These are phyloP conservation scores for Mus musculus DNA, from an alignment of 2,113 vertebrate species.

Conservation along the genomic window DNA sequence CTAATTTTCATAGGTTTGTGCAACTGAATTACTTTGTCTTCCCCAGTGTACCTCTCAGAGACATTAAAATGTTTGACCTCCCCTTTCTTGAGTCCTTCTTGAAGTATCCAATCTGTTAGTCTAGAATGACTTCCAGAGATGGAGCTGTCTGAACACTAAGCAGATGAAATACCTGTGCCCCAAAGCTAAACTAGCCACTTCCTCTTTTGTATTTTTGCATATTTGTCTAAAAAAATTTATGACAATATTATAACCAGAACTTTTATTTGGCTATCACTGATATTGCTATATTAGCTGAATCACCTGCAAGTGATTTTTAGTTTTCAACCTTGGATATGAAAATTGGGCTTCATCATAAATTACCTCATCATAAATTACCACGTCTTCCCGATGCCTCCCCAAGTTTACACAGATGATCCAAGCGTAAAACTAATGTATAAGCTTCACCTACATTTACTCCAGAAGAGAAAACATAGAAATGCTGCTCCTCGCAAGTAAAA, in stretches of 20 bases:
- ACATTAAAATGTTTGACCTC: neutral
- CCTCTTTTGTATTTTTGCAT: conserved; percentile 44
- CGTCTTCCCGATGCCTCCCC: neutral
- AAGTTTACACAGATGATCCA: conserved; percentile 1
- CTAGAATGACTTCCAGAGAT: neutral
- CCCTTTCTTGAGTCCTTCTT: neutral
- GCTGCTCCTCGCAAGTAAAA: neutral
- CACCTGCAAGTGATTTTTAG: conserved; percentile 56
- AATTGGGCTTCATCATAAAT: conserved; percentile 18
- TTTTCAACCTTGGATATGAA: conserved; percentile 50
- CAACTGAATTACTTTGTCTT: neutral
- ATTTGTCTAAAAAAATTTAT: conserved; percentile 54
- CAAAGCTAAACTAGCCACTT: conserved; percentile 49
- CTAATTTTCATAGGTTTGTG: neutral
- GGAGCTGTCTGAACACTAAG: neutral
- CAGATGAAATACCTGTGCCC: conserved; percentile 18
- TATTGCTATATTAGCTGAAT: conserved; percentile 62
- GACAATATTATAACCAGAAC: conserved; percentile 7
- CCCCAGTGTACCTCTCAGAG: neutral
- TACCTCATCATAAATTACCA: conserved; percentile 52
- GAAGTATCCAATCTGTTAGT: neutral
- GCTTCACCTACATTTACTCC: conserved; percentile 30
- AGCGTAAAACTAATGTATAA: conserved; percentile 10
- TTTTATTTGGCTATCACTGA: conserved; percentile 50
- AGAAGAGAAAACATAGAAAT: neutral